Conservation (phyloP, 2,113 vertebrate species). For the Nestor notabilis region DNA sequence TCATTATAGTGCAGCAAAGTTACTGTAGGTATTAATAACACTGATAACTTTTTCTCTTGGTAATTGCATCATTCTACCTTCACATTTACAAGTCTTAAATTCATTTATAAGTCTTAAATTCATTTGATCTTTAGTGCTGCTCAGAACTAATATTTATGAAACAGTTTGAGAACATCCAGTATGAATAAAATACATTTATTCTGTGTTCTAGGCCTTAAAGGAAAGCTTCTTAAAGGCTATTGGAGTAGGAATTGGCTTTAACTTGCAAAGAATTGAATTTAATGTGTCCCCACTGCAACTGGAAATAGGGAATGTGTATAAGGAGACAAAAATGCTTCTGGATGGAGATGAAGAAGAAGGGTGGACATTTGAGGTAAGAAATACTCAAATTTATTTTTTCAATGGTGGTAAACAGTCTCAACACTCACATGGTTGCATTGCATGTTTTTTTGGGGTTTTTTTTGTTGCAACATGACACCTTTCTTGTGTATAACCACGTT, state of each 20-base stretch:
- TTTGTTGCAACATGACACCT: background rate
- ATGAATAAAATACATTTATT: background rate
- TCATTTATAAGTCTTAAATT: background rate
- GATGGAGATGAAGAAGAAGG: constrained; percentile 84
- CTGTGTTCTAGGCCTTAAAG: constrained; percentile 85
- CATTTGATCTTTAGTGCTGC: background rate
- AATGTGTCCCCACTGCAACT: constrained; percentile 81
- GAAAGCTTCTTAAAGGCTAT: constrained; percentile 98
- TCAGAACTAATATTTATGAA: background rate
- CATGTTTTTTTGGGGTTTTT: background rate
- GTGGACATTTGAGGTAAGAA: constrained; percentile 82
- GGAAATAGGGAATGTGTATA: constrained; percentile 77
- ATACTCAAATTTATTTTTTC: background rate
- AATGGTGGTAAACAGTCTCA: background rate
- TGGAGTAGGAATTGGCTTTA: constrained; percentile 91
- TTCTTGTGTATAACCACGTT: background rate
- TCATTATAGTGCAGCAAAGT: background rate
- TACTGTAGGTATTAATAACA: background rate
- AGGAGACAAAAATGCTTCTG: constrained; percentile 86
- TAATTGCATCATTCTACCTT: background rate
- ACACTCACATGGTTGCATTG: background rate
- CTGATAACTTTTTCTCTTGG: background rate
- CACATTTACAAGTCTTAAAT: background rate
- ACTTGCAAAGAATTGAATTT: constrained; percentile 92
- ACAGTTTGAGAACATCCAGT: background rate